Base-by-base conservation (phyloP, 2,797 vertebrate genomes). In the Rachycentron canadum region DNA sequence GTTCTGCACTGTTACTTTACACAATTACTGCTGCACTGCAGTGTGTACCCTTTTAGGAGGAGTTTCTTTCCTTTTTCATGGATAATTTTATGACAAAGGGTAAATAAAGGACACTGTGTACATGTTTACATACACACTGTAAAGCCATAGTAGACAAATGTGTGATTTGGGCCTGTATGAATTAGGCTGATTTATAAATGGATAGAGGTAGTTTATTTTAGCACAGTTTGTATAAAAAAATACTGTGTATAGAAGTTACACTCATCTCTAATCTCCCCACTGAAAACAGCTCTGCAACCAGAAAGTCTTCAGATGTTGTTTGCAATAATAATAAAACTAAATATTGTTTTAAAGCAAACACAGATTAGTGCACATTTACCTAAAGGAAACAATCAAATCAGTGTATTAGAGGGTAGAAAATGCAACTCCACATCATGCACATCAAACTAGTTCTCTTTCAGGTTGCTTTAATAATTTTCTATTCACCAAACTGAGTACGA, bases 401-500 rank as follows among this genome's bases (percentile, higher is more conserved):
- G 50, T 30, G 30, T 19, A 7, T 63, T 41, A 74, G 9, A 73
- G 3, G 36, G 28, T 19, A 64, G 55, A 36, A 60, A 17, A 25
- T 34, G 9, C 21, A 28, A 0, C 30, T 47, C 7, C 1, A 2
- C 59, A 59, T 40, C 23, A 38, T 45, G 19, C 34, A 9, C 23
- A 52, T 56, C 2, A 23, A n/a, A 19, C 26, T 43, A 32, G 1
- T 58, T 63, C 14, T 72, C 28, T 30, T 30, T 55, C 34, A 52
- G 21, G 2, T 5, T 28, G 6, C 6, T 59, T 5, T n/a, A 12
- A 13, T 69, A n/a, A 30, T 47, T 59, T 23, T 53, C 17, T 69
- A 3, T 68, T 89, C 81, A 91, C 72, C 85, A 87, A 25, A 81
- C 19, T 0, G 56, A 59, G 61, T 67, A 62, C 11, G 73, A 60